Evolutionary conservation across 2,113 vertebrate genomes (phyloP), one percentile per base, ranked within the genome.

Genomic region (Lepisosteus oculatus): DNA sequence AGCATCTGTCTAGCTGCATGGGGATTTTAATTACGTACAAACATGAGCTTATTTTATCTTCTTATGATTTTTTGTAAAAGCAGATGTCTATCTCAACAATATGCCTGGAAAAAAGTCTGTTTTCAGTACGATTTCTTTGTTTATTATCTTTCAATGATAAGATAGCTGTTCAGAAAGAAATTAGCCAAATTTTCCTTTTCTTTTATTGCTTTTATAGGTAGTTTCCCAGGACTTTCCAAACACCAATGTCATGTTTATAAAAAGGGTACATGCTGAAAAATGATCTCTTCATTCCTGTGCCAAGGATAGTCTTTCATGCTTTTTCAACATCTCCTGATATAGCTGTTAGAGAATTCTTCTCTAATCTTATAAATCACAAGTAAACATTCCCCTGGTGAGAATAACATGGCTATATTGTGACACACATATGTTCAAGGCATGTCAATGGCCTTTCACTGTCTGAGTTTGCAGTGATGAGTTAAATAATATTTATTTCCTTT

Each of bases 321-420:
- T 59, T 59, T 59, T 59, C 57, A 59, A 59, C 57, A 59, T 3
- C 57, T 59, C 14, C 57, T 59, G 57, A 59, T 59, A 59, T 59
- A 59, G 57, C 57, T 59, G 57, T 59, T 59, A 8, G 57, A 59
- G 14, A 59, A 59, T 59, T 59, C 57, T n/a, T 59, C n/a, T 13
- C 57, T 59, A 59, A 59, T 14, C 57, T 78, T 87, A 74, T 76
- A 87, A 85, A 82, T 86, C 78, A 78, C 82, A 80, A 59, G 14
- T 84, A 77, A 78, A 85, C 71, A 79, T 88, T 87, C 82, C 47
- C 83, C 83, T 84, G 75, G 72, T 74, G 80, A 81, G 65, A 61
- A 42, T 74, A 82, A 76, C 72, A 72, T 45, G 62, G 43, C 63
- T 72, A 63, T 80, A 14, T 74, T 81, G 75, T 62, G 78, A 80